Percentiles rank a stretch among this genome's conserved stretches.
These are phyloP conservation scores for Agonopterix heracliana DNA, from an alignment of 2,888 invertebrate species.

Conservation along the genomic window DNA sequence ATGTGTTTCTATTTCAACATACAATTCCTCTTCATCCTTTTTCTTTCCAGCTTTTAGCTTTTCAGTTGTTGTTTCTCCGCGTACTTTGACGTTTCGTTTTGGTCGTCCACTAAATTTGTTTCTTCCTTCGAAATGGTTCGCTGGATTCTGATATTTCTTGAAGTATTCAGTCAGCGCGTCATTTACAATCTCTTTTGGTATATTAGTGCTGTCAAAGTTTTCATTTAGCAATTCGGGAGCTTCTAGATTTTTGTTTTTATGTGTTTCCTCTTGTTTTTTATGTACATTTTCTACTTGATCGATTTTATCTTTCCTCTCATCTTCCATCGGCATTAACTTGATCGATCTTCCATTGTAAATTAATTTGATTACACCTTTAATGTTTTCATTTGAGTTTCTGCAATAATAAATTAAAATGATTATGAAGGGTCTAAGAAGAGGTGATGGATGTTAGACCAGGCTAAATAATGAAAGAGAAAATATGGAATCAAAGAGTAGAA, in stretches of 20 bases:
- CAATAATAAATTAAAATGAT: conserved; percentile 14
- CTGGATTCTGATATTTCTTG: conserved; percentile 18
- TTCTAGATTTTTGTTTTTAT: background rate
- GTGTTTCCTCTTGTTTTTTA: background rate
- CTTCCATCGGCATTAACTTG: conserved; percentile 26
- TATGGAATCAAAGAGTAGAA: no score
- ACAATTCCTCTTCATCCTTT: conserved; percentile 51
- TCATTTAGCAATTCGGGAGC: conserved; percentile 1
- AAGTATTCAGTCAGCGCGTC: conserved; percentile 34
- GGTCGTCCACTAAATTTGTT: conserved; percentile 6
- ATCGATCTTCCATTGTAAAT: conserved; percentile 50
- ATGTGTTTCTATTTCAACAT: conserved; percentile 66
- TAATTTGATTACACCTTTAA: conserved; percentile 45
- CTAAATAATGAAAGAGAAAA: no score
- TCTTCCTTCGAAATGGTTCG: background rate
- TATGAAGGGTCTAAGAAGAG: no score
- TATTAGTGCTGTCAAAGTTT: conserved; percentile 3
- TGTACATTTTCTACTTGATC: background rate
- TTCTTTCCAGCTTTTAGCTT: conserved; percentile 22
- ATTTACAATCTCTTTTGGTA: conserved; percentile 26
- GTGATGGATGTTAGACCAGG: no score
- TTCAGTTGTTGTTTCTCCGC: conserved; percentile 22
- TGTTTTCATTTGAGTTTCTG: conserved; percentile 33
- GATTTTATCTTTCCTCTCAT: conserved; percentile 6
- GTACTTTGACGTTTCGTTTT: conserved; percentile 50